These are phyloP conservation scores for Ciona savignyi DNA, from an alignment of 23 tunicate species.

Conservation along the genomic window DNA sequence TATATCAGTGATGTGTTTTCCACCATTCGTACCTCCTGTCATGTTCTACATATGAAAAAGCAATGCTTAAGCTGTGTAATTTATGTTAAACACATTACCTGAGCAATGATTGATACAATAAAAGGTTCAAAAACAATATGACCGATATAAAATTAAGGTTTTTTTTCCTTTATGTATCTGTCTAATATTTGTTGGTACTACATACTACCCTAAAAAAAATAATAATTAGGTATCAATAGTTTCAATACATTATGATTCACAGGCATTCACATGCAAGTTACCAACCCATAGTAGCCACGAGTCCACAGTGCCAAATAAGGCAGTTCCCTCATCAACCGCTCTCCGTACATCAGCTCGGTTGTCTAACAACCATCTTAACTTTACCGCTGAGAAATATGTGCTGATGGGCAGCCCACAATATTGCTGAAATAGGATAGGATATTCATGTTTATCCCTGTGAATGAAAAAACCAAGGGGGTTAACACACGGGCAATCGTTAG, in stretches of 20 bases:
- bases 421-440: slow-evolving; percentile 22
- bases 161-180: not conserved
- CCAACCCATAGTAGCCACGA: slow-evolving; percentile 90
- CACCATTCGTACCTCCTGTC: slow-evolving; percentile 69
- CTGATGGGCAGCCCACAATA: slow-evolving; percentile 97
- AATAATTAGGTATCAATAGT: too few species aligned
- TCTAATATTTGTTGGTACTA: not conserved
- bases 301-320: slow-evolving; percentile 95
- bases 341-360: slow-evolving; percentile 50
- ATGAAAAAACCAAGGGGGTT: too few species aligned
- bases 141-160: not conserved
- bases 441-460: too few species aligned
- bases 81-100: not conserved
- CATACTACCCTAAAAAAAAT: too few species aligned
- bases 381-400: slow-evolving; percentile 97
- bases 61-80: not conserved
- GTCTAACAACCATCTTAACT: slow-evolving; percentile 89
- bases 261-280: not conserved
- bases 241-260: too few species aligned
- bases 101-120: not conserved
- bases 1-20: slow-evolving; percentile 79
- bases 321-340: slow-evolving; percentile 56
- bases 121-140: not conserved
- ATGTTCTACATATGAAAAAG: slow-evolving; percentile 36
- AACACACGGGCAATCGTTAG: too few species aligned